Evolutionary conservation across 2,113 vertebrate genomes (phyloP).

Genomic region (Salvelinus sp.): DNA sequence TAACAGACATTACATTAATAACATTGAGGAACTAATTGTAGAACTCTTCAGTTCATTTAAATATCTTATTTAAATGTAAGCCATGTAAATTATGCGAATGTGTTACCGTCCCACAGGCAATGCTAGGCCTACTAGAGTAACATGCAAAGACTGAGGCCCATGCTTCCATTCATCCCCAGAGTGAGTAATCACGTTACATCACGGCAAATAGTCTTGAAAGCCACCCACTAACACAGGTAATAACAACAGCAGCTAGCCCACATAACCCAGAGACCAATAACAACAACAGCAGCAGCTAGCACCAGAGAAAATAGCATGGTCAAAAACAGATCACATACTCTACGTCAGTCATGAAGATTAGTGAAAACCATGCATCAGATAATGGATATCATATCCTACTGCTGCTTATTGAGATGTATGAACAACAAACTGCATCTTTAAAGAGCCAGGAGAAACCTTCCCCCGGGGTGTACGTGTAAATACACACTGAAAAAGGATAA

Average conservation of each 20-base stretch:
- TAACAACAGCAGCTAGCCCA: not conserved
- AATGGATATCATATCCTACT: not conserved
- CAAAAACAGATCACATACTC: too few species aligned
- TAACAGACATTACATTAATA: not conserved
- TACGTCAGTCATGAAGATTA: too few species aligned
- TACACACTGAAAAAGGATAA: too few species aligned
- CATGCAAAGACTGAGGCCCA: too few species aligned
- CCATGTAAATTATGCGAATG: not conserved
- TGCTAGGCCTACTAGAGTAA: too few species aligned
- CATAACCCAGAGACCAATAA: too few species aligned
- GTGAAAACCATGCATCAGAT: too few species aligned
- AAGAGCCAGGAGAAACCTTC: too few species aligned
- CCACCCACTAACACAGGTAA: slow-evolving; percentile 7
- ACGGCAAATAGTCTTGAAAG: slow-evolving; percentile 9
- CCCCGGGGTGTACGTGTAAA: too few species aligned
- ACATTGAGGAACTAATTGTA: too few species aligned
- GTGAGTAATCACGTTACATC: slow-evolving; percentile 10
- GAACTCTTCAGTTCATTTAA: not conserved
- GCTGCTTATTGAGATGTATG: slow-evolving; percentile 13
- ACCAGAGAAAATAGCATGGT: too few species aligned
- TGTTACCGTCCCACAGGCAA: not conserved
- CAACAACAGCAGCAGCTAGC: too few species aligned
- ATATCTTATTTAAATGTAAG: not conserved
- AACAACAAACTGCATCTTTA: slow-evolving; percentile 1
- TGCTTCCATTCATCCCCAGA: slow-evolving; percentile 3